phyloP scores from a whole-genome alignment of 2,113 vertebrate species.

The Cebus imitator region DNA sequence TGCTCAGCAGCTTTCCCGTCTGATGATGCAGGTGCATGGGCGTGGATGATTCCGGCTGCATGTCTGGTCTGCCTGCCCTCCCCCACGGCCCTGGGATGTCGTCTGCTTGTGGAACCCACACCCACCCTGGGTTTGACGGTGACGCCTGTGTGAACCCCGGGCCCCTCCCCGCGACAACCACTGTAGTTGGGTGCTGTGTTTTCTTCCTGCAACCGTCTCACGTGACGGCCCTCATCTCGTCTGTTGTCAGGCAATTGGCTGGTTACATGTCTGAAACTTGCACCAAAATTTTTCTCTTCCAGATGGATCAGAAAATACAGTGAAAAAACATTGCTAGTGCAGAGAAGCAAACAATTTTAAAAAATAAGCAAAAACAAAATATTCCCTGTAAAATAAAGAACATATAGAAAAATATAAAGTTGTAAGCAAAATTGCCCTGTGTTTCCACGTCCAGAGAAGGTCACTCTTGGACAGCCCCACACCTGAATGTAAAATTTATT shows the following conservation, averaged over 20 bases:
- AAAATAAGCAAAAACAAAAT: background rate
- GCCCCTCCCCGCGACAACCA: accelerated
- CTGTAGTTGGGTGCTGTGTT: background rate
- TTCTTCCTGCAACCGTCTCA: background rate
- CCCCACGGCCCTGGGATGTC: background rate
- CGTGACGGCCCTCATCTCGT: background rate
- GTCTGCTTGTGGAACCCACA: too few species aligned
- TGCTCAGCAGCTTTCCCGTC: too few species aligned
- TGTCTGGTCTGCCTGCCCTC: background rate
- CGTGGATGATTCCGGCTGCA: too few species aligned
- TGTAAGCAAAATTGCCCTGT: background rate
- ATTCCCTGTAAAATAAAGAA: background rate
- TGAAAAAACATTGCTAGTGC: too few species aligned
- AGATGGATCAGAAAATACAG: background rate
- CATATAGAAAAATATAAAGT: background rate
- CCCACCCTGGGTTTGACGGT: too few species aligned
- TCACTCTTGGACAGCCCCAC: too few species aligned
- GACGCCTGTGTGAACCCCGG: background rate
- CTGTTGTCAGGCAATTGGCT: too few species aligned
- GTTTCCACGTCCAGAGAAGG: background rate
- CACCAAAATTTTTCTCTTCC: background rate
- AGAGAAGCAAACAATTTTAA: too few species aligned
- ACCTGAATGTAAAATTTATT: accelerated
- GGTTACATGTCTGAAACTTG: background rate
- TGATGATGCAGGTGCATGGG: background rate